Evolutionary conservation across 2,888 invertebrate genomes (phyloP), one percentile per base, ranked within the genome.

Genomic region (Epinotia nisella): DNA sequence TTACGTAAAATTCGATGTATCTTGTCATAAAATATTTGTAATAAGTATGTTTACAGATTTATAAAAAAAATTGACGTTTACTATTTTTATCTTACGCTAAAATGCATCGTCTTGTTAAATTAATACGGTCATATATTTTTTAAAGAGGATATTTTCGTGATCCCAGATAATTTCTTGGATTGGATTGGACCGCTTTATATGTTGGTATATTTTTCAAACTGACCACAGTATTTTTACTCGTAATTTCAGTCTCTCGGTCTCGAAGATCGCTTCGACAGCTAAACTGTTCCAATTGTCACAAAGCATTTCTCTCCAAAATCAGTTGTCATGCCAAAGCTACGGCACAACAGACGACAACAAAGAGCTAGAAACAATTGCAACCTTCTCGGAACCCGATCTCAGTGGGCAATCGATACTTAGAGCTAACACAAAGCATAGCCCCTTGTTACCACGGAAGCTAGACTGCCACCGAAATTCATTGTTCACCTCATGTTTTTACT

Each of bases 361-460:
- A 75, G 71, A 45, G 71, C 69, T 77, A 75, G 73, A 77, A 80
- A 80, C 76, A 80, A 78, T 70, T 74, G 61, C 61, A 41, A 65
- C 74, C 69, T 87, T 85, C 83, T 78, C 73, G 78, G 83, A 85
- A 86, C 78, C 76, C 78, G 84, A 80, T 84, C 88, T 80, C 87
- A 83, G 85, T 86, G 81, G 85, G 85, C 81, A 85, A 87, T 85
- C 87, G 81, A 82, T 85, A 83, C 82, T 81, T 80, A 82, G 80
- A 82, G 62, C 81, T 49, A n/a, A 7, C 81, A 82, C 89, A 90
- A 92, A 85, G 80, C 81, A 77, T 74, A 89, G 88, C 82, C 85
- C 82, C 80, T 78, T 79, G 81, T 90, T 88, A 90, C 90, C 82
- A 84, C 87, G 87, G 88, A 91, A 90, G 88, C 87, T 80, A 83